These are phyloP conservation scores for Dynastes grantii DNA, from an alignment of 2,888 invertebrate species.

Conservation along the genomic window DNA sequence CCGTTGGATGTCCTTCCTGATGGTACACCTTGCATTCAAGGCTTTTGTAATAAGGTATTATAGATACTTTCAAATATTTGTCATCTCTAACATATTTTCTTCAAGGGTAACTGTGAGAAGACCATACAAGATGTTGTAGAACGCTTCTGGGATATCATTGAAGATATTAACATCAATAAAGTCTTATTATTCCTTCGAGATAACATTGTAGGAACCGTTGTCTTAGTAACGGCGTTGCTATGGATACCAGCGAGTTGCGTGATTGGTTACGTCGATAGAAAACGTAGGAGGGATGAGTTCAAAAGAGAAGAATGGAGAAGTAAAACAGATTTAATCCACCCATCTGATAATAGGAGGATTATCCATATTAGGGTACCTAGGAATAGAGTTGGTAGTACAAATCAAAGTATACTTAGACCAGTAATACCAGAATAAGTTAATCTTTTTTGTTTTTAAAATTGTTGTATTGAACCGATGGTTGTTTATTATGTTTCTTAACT, in stretches of 20 bases:
- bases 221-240: slow-evolving; percentile 90
- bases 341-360: slow-evolving; percentile 80
- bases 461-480: no score
- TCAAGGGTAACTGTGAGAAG: slow-evolving; percentile 92
- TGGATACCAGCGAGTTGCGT: slow-evolving; percentile 97
- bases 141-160: slow-evolving; percentile 97
- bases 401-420: slow-evolving; percentile 30
- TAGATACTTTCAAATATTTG: not conserved
- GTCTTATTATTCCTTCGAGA: slow-evolving; percentile 91
- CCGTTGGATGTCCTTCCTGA: slow-evolving; percentile 92
- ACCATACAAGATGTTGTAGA: slow-evolving; percentile 96
- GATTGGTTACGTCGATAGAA: slow-evolving; percentile 87
- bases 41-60: slow-evolving; percentile 93
- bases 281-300: slow-evolving; percentile 80
- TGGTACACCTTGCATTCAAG: slow-evolving; percentile 96
- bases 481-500: no score
- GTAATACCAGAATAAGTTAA: slow-evolving; percentile 46
- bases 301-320: slow-evolving; percentile 82
- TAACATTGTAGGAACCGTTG: slow-evolving; percentile 95
- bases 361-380: slow-evolving; percentile 75
- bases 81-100: not conserved
- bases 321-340: slow-evolving; percentile 81
- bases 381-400: slow-evolving; percentile 43
- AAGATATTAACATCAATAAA: slow-evolving; percentile 95
- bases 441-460: not conserved